phyloP scores from a whole-genome alignment of 2,113 vertebrate species.

The Patagioenas fasciata region DNA sequence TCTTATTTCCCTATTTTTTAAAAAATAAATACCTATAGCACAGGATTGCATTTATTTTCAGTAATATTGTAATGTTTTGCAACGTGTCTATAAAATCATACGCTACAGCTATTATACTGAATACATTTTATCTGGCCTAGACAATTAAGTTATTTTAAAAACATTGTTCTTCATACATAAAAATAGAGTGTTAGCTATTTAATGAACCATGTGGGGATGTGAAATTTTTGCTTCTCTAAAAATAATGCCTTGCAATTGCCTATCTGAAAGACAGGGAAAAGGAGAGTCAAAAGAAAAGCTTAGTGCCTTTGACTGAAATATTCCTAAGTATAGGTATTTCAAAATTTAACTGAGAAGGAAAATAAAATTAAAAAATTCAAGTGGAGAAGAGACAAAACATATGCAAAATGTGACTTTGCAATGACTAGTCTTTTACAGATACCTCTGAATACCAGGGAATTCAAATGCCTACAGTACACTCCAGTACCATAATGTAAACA shows the following conservation, averaged over 20 bases:
- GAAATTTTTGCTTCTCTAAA: slow-evolving; percentile 43
- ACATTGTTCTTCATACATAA: slow-evolving; percentile 39
- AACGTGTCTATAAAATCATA: neutral
- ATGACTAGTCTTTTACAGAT: neutral
- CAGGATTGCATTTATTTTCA: neutral
- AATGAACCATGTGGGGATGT: slow-evolving; percentile 45
- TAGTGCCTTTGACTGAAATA: slow-evolving; percentile 27
- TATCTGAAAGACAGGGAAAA: neutral
- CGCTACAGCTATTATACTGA: neutral
- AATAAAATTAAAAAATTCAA: neutral
- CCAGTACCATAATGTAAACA: neutral
- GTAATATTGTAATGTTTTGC: neutral
- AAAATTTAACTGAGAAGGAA: slow-evolving; percentile 20
- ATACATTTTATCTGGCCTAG: slow-evolving; percentile 43
- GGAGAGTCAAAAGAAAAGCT: neutral
- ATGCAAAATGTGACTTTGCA: neutral
- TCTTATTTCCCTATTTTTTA: neutral
- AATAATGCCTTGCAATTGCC: neutral
- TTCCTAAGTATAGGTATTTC: neutral
- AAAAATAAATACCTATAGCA: neutral
- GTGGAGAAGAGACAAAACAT: neutral
- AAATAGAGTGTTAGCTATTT: slow-evolving; percentile 38
- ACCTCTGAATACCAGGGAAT: neutral
- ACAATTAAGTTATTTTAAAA: slow-evolving; percentile 64
- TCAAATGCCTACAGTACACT: neutral